Evolutionary conservation across 1,140 invertebrate genomes (phyloP).

Genomic region (Parasteatoda tepidariorum): DNA sequence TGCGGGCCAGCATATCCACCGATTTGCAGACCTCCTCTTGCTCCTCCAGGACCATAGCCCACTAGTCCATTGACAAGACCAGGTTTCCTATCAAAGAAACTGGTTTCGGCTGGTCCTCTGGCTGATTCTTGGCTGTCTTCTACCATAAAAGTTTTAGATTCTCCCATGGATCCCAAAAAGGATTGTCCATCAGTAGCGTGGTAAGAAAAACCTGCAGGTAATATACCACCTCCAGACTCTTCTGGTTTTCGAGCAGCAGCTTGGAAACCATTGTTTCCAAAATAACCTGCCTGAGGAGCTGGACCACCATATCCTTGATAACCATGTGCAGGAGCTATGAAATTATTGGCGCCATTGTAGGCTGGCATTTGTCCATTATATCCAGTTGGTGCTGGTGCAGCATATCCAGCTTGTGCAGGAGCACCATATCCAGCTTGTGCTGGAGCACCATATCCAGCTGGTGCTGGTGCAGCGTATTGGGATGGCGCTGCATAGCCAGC

Average conservation of each 20-base stretch:
- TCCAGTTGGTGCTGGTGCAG: neutral
- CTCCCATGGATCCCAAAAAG: conserved; percentile 29
- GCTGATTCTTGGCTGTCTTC: neutral
- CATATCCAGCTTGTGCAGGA: neutral
- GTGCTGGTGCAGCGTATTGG: conserved; percentile 64
- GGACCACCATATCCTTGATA: neutral
- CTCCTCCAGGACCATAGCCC: conserved; percentile 13
- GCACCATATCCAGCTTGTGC: neutral
- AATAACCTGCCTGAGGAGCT: neutral
- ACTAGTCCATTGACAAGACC: conserved; percentile 30
- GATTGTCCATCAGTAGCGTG: conserved; percentile 45
- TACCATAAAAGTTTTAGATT: conserved; percentile 27
- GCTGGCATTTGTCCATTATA: no score
- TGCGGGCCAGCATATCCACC: conserved; percentile 43
- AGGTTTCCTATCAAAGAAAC: neutral
- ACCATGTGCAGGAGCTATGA: neutral
- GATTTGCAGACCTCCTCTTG: conserved; percentile 16
- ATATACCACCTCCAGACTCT: neutral
- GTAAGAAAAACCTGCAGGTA: conserved; percentile 48
- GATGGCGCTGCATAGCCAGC: conserved; percentile 10
- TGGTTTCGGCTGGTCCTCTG: conserved; percentile 23
- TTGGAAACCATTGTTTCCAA: neutral
- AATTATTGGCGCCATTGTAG: neutral
- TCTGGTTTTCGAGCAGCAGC: neutral
- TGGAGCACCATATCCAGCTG: conserved; percentile 60